phyloP scores from a whole-genome alignment of 2,888 invertebrate species.

The Diplolepis rosae region DNA sequence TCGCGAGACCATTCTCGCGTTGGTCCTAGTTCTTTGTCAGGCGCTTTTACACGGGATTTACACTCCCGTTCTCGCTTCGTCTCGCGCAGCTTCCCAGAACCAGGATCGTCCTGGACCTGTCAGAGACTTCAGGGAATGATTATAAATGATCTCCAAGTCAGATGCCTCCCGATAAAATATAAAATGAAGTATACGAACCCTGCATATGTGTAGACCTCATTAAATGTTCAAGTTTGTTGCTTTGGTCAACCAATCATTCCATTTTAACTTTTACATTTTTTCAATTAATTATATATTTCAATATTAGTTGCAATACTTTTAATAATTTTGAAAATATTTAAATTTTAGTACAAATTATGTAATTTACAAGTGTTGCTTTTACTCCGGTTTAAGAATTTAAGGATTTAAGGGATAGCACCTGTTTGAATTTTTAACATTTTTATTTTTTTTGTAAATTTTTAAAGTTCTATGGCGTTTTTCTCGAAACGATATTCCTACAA shows the following conservation, averaged over 20 bases:
- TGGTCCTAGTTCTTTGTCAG: constrained; percentile 8
- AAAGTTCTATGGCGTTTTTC: no score
- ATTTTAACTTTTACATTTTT: no score
- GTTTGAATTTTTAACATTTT: no score
- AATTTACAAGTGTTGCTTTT: no score
- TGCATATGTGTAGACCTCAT: background rate
- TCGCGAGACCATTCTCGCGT: constrained; percentile 21
- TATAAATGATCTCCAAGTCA: constrained; percentile 8
- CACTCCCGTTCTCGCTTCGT: constrained; percentile 16
- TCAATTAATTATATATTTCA: no score
- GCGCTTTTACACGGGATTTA: constrained; percentile 4
- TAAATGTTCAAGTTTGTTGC: background rate
- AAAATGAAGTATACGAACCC: background rate
- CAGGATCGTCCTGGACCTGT: constrained; percentile 26
- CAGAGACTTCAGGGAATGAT: constrained; percentile 23
- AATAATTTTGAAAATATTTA: no score
- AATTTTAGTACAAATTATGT: no score
- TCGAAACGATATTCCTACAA: no score
- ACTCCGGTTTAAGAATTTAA: no score
- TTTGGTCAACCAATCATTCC: background rate
- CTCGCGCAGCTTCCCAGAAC: constrained; percentile 8
- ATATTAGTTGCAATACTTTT: no score
- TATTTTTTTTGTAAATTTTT: no score
- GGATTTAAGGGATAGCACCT: no score
- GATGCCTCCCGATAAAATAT: constrained; percentile 5